These are phyloP conservation scores for Zaprionus taronus DNA, from an alignment of 1,140 invertebrate species.

Conservation along the genomic window DNA sequence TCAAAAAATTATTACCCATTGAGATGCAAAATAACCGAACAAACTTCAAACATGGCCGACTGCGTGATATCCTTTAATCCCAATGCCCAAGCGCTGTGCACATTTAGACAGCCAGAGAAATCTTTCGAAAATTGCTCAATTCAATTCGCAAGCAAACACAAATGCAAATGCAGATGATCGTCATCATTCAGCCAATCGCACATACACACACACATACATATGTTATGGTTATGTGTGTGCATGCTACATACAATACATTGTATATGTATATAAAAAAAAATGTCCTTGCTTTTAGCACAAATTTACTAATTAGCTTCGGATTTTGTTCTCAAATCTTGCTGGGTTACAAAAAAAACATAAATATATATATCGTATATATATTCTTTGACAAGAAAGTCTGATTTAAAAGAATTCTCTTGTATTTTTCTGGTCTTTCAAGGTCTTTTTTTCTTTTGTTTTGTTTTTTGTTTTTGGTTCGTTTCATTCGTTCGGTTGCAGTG, in stretches of 20 bases:
- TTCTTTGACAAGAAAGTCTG: conserved; percentile 1
- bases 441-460: not conserved
- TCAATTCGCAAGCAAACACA: not conserved
- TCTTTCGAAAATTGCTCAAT: conserved; percentile 5
- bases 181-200: not conserved
- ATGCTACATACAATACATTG: not conserved
- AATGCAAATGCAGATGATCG: not conserved
- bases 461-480: conserved; percentile 26
- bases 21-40: conserved; percentile 2
- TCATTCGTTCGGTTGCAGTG: conserved; percentile 73
- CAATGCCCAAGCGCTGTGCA: conserved; percentile 6
- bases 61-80: not conserved
- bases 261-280: conserved; percentile 12
- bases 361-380: no score
- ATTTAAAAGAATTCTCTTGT: conserved; percentile 7
- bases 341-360: conserved; percentile 9
- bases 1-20: conserved; percentile 3
- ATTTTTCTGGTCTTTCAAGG: conserved; percentile 5
- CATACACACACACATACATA: not conserved
- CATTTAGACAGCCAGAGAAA: conserved; percentile 8
- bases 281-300: conserved; percentile 10
- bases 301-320: not conserved
- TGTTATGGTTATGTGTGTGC: no score
- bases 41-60: conserved; percentile 19
- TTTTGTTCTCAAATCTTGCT: conserved; percentile 6